Percentiles rank a stretch among this genome's conserved stretches.
Conservation (phyloP, 2,888 invertebrate species). For the Diogma glabrata region DNA sequence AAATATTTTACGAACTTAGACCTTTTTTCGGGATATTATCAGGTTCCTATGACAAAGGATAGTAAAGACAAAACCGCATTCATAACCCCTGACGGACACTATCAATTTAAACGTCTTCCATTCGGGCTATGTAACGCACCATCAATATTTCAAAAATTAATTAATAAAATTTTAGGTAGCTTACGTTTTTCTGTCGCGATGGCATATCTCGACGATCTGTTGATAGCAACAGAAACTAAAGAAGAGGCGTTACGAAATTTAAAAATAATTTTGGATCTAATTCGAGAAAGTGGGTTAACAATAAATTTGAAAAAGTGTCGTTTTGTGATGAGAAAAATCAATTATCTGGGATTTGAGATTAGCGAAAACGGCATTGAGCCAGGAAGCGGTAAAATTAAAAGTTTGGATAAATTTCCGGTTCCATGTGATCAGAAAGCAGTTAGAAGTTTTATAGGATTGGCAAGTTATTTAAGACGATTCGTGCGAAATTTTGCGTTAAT, state of each 20-base stretch:
- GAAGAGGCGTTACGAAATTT: too few relatives aligned
- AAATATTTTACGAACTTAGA: too few relatives aligned
- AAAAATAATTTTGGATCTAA: background rate
- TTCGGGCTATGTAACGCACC: too few relatives aligned
- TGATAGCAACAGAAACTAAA: background rate
- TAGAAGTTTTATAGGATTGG: slow-evolving; percentile 8
- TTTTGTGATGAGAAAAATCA: background rate
- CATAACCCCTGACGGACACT: too few relatives aligned
- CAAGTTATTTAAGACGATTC: slow-evolving; percentile 10
- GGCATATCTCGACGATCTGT: background rate
- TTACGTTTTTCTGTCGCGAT: background rate
- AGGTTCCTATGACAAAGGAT: too few relatives aligned
- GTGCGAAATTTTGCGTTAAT: background rate
- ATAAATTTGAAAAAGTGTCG: background rate
- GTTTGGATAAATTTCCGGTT: too few relatives aligned
- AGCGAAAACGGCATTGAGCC: background rate
- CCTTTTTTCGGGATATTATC: too few relatives aligned
- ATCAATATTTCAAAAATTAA: too few relatives aligned
- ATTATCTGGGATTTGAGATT: background rate
- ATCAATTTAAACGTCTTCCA: too few relatives aligned
- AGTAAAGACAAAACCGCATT: too few relatives aligned
- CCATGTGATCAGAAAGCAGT: background rate
- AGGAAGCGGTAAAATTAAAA: background rate
- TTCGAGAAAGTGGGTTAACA: background rate
- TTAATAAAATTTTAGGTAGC: too few relatives aligned